phyloP scores from a whole-genome alignment of 2,797 vertebrate species.

The Heliangelus exortis region DNA sequence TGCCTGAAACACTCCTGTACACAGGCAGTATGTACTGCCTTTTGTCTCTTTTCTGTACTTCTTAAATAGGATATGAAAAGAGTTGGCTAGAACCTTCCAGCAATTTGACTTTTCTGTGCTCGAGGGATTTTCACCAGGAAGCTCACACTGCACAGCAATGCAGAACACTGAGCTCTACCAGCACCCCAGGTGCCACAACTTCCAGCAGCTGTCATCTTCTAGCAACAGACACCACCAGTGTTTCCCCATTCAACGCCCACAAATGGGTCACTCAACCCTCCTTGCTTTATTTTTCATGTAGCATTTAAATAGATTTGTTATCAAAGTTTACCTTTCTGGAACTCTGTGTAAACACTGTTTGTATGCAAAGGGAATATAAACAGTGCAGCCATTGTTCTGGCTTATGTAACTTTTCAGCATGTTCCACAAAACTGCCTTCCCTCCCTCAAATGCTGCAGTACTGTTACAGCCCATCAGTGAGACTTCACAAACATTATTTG shows the following conservation, averaged over 20 bases:
- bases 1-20: background rate
- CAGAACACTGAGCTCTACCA: background rate
- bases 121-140: background rate
- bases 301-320: background rate
- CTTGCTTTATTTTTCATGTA: background rate
- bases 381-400: background rate
- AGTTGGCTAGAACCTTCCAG: background rate
- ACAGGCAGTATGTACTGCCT: too few species aligned
- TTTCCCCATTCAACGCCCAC: background rate
- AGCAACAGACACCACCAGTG: background rate
- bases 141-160: fast-evolving
- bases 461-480: fast-evolving
- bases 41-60: background rate
- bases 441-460: background rate
- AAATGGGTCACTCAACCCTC: fast-evolving
- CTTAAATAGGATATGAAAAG: background rate
- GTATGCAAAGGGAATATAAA: background rate
- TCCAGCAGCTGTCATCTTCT: background rate
- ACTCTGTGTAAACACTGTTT: background rate
- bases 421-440: background rate
- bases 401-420: background rate
- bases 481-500: background rate
- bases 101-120: background rate
- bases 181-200: background rate
- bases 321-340: background rate